These are phyloP conservation scores for Eupithecia exiguata DNA, from an alignment of 2,888 invertebrate genomes.

Conservation along the genomic window DNA sequence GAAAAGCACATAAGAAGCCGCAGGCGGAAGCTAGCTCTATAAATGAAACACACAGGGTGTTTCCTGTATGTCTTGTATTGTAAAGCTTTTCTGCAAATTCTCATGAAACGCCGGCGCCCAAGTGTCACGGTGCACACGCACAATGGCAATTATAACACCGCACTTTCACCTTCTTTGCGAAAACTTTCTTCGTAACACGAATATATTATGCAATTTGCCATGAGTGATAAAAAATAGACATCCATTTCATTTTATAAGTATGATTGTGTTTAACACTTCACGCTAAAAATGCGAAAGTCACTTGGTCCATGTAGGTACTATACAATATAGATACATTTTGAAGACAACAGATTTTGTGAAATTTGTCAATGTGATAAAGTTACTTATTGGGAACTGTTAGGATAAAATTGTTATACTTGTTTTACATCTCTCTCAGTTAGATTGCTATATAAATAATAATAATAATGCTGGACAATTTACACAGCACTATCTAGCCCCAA, in stretches of 20 bases:
- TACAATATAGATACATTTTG: too few relatives aligned
- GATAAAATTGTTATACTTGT: not conserved
- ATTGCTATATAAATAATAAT: not conserved
- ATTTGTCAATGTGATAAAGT: not conserved
- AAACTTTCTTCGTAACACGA: conserved; percentile 65
- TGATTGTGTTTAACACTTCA: not conserved
- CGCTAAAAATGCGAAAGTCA: not conserved
- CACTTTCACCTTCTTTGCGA: conserved; percentile 73
- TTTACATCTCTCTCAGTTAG: not conserved
- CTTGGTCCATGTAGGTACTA: not conserved
- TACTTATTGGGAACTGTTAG: not conserved
- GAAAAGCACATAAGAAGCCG: too few relatives aligned
- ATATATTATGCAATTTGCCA: conserved; percentile 4
- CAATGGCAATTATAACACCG: conserved; percentile 70
- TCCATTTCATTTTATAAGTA: not conserved
- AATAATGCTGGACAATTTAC: too few relatives aligned
- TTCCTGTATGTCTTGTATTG: conserved; percentile 9
- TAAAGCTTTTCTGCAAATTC: conserved; percentile 23
- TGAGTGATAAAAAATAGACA: not conserved
- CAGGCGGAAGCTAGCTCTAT: not conserved
- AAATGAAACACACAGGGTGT: not conserved
- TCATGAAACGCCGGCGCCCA: conserved; percentile 24
- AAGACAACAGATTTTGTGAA: not conserved
- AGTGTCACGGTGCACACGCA: conserved; percentile 61
- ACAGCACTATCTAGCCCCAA: too few relatives aligned